These are phyloP conservation scores for Nowickia ferox DNA, from an alignment of 2,888 invertebrate genomes.

Conservation along the genomic window DNA sequence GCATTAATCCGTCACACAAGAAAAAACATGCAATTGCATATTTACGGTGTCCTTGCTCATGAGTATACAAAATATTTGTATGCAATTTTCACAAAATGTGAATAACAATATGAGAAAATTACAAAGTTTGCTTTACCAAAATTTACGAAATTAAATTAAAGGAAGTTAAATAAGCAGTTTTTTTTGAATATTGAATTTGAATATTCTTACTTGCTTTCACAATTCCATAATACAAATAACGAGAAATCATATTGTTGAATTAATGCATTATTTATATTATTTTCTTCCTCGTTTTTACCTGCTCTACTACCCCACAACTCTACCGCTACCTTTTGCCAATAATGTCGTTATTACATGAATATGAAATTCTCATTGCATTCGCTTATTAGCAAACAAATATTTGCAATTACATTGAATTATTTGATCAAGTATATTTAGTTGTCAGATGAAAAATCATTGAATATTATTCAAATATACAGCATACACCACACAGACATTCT, in stretches of 20 bases:
- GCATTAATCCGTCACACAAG: too few relatives aligned
- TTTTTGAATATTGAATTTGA: background rate
- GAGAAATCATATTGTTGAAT: conserved; percentile 13
- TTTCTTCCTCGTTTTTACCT: background rate
- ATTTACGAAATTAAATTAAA: too few relatives aligned
- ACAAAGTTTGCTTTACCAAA: too few relatives aligned
- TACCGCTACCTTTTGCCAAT: background rate
- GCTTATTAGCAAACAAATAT: conserved; percentile 66
- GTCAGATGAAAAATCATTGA: background rate
- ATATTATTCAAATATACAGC: too few relatives aligned
- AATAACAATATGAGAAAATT: too few relatives aligned
- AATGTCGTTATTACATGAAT: conserved; percentile 11
- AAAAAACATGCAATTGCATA: too few relatives aligned
- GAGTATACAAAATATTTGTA: too few relatives aligned
- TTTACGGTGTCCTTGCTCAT: too few relatives aligned
- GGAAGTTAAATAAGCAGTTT: too few relatives aligned
- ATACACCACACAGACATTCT: too few relatives aligned
- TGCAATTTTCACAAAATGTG: too few relatives aligned
- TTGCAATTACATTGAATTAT: conserved; percentile 62
- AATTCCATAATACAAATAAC: background rate
- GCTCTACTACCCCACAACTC: background rate
- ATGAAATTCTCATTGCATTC: conserved; percentile 66
- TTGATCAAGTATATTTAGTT: conserved; percentile 27
- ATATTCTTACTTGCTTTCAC: background rate
- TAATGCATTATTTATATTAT: background rate